Base-by-base conservation (phyloP, 2,797 vertebrate genomes). In the Botia kubotai region DNA sequence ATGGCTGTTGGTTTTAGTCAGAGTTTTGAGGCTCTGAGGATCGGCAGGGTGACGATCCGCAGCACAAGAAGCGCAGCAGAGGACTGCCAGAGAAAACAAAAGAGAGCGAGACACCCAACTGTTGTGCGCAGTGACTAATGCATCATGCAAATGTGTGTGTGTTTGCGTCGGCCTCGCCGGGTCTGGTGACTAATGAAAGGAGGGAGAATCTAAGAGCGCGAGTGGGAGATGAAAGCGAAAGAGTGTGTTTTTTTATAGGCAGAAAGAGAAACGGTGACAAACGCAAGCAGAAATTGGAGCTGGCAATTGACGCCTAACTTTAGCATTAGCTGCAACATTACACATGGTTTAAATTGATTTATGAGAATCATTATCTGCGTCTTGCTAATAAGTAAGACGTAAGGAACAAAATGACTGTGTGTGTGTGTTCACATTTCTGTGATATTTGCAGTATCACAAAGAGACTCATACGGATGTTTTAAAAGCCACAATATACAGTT, bases 1-100 rank as follows among this genome's bases (percentile, higher is more conserved):
- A 88, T 87, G 88, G 85, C 85, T 89, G 70, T 83, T 74, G 83
- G 78, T 83, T 82, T 77, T 84, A 21, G 66, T 65, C 75, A 77
- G 81, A 71, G 46, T 53, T 52, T 75, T 46, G 74, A 68, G 46
- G 46, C 29, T 79, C 77, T 62, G n/a, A 36, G 81, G 72, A 79
- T 75, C 52, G 46, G 50, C 68, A 57, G 60, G 52, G 48, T 77
- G 82, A 62, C 73, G 26, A 60, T 82, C 83, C 77, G 55, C 83
- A 79, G 81, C 69, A 70, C 73, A 82, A 84, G 65, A 83, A 70
- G 43, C 65, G 36, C 29, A 60, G 66, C 33, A 71, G 23, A 33
- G 46, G 50, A 72, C 57, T 65, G 78, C 57, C 79, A 72, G 81
- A 69, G 82, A 75, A 82, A 84, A 88, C 82, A 86, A 75, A 66